These are phyloP conservation scores for Megastigmus dorsalis DNA, from an alignment of 2,888 invertebrate genomes.

Conservation along the genomic window DNA sequence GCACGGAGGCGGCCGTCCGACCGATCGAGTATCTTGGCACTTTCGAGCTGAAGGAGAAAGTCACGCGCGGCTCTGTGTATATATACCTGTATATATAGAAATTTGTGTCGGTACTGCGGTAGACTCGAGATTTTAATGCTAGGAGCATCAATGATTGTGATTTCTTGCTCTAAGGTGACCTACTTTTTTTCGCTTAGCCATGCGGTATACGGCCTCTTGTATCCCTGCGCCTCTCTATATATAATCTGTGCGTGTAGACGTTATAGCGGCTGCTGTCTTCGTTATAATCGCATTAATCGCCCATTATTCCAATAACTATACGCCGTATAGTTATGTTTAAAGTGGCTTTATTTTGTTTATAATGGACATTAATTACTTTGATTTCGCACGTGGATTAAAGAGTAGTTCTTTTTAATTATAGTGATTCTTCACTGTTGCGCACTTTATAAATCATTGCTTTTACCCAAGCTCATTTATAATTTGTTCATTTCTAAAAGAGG, in stretches of 20 bases:
- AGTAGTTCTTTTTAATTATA: not conserved
- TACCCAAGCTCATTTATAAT: not conserved
- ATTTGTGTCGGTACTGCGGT: not conserved
- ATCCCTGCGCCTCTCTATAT: too few species aligned
- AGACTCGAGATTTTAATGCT: slow-evolving; percentile 57
- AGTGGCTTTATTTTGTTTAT: slow-evolving; percentile 14
- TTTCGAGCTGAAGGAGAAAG: slow-evolving; percentile 67
- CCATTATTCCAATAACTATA: too few species aligned
- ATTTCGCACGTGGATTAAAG: slow-evolving; percentile 23
- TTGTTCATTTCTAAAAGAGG: slow-evolving; percentile 6
- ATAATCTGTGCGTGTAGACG: too few species aligned
- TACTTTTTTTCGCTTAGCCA: slow-evolving; percentile 2
- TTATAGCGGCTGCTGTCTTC: too few species aligned
- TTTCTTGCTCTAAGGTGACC: slow-evolving; percentile 43
- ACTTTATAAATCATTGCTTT: not conserved
- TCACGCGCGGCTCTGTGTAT: slow-evolving; percentile 43
- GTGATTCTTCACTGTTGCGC: slow-evolving; percentile 2
- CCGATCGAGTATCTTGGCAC: slow-evolving; percentile 57
- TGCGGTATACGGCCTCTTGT: too few species aligned
- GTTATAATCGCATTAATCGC: too few species aligned
- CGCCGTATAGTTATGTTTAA: too few species aligned
- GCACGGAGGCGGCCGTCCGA: not conserved
- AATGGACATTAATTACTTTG: slow-evolving; percentile 10
- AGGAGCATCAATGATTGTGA: slow-evolving; percentile 61
- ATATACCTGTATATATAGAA: not conserved